Percentiles rank a stretch among this genome's conserved stretches.
Evolutionary conservation across 2,113 vertebrate genomes (phyloP).

Genomic region (Carassius carassius): DNA sequence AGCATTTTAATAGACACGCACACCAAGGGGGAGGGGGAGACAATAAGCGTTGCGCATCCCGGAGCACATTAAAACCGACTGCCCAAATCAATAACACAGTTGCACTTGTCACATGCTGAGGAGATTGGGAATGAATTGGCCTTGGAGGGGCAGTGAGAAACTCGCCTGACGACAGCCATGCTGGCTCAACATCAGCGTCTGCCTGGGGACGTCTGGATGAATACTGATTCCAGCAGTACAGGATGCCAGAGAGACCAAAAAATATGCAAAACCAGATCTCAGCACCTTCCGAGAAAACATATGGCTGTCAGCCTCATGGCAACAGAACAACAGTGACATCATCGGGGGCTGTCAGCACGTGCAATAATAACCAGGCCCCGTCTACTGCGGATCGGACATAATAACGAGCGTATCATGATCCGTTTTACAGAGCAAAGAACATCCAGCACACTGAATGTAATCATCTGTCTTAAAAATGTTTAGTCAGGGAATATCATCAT

Average conservation of each 20-base stretch:
- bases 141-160: conserved; percentile 61
- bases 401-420: not conserved
- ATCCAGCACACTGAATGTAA: not conserved
- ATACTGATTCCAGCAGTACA: conserved; percentile 65
- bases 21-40: conserved; percentile 58
- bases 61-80: conserved; percentile 72
- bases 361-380: conserved; percentile 2
- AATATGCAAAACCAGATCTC: conserved; percentile 52
- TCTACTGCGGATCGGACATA: conserved; percentile 17
- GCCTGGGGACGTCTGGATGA: conserved; percentile 61
- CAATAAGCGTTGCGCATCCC: conserved; percentile 70
- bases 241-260: conserved; percentile 37
- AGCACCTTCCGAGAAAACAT: conserved; percentile 40
- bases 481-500: not conserved
- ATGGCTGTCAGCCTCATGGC: conserved; percentile 45
- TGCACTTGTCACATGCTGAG: conserved; percentile 73
- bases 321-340: conserved; percentile 51
- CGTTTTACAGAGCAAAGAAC: not conserved
- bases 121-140: conserved; percentile 68
- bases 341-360: conserved; percentile 27
- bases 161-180: conserved; percentile 59
- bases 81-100: conserved; percentile 76
- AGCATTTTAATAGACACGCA: conserved; percentile 67
- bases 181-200: conserved; percentile 61
- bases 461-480: not conserved